Evolutionary conservation across 2,888 invertebrate genomes (phyloP).

Genomic region (Dicycla oo): DNA sequence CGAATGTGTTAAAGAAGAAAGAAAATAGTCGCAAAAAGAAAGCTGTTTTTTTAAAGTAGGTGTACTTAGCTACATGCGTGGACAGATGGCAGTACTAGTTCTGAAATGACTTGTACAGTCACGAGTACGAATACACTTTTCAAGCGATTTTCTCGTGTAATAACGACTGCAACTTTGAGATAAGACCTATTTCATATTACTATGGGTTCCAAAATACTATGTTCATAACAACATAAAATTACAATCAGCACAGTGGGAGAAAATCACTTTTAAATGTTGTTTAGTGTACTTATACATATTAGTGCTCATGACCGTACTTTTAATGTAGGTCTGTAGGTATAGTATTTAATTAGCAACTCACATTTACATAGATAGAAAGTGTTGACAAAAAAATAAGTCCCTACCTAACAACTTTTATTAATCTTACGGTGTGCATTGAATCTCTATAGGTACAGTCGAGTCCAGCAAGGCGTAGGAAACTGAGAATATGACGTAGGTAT

Average conservation of each 20-base stretch:
- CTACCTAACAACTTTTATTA: not conserved
- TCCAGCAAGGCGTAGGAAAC: not conserved
- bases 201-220: too few relatives aligned
- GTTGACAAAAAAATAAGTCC: not conserved
- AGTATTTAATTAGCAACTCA: too few relatives aligned
- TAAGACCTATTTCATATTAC: too few relatives aligned
- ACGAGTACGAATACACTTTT: too few relatives aligned
- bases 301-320: too few relatives aligned
- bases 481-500: not conserved
- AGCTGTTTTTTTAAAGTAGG: not conserved
- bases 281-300: too few relatives aligned
- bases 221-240: too few relatives aligned
- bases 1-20: not conserved
- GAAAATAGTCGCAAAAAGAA: not conserved
- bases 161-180: too few relatives aligned
- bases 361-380: not conserved
- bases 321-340: too few relatives aligned
- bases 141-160: too few relatives aligned
- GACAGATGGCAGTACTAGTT: conserved; percentile 67
- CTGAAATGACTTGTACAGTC: conserved; percentile 16
- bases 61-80: not conserved
- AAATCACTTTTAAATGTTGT: too few relatives aligned
- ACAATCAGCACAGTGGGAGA: too few relatives aligned
- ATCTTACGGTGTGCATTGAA: not conserved
- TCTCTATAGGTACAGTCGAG: not conserved